Conservation (phyloP, 2,888 invertebrate genomes). For the Orthosia incerta region DNA sequence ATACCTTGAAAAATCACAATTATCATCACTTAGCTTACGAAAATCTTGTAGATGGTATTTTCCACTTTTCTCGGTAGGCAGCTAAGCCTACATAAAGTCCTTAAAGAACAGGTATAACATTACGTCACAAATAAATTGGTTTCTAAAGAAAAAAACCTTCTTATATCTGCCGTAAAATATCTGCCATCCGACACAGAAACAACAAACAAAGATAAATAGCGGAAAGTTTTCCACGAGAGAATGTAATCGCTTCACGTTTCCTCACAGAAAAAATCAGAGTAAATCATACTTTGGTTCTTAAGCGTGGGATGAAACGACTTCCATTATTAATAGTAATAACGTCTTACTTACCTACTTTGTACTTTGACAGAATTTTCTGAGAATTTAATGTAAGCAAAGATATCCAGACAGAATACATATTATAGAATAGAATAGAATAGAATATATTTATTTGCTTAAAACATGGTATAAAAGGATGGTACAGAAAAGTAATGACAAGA, state of each 20-base stretch:
- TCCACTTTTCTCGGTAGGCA: not conserved
- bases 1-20: not conserved
- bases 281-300: slow-evolving; percentile 50
- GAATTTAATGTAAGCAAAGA: not conserved
- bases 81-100: slow-evolving; percentile 3
- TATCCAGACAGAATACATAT: not conserved
- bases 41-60: not conserved
- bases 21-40: not conserved
- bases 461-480: too few relatives aligned
- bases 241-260: slow-evolving; percentile 59
- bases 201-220: slow-evolving; percentile 58
- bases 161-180: slow-evolving; percentile 44
- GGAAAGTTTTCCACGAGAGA: slow-evolving; percentile 49
- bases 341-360: slow-evolving; percentile 26
- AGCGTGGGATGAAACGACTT: slow-evolving; percentile 40
- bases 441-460: too few relatives aligned
- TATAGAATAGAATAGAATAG: too few relatives aligned
- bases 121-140: slow-evolving; percentile 32
- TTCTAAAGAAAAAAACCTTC: slow-evolving; percentile 43
- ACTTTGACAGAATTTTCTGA: slow-evolving; percentile 18
- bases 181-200: slow-evolving; percentile 34
- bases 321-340: slow-evolving; percentile 32
- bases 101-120: slow-evolving; percentile 26
- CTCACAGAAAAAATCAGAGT: slow-evolving; percentile 54
- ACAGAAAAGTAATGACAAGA: too few relatives aligned